Percentiles rank a stretch among this genome's conserved stretches.
Evolutionary conservation across 2,888 invertebrate species (phyloP).

Genomic region (Cyrtodaria siliqua): DNA sequence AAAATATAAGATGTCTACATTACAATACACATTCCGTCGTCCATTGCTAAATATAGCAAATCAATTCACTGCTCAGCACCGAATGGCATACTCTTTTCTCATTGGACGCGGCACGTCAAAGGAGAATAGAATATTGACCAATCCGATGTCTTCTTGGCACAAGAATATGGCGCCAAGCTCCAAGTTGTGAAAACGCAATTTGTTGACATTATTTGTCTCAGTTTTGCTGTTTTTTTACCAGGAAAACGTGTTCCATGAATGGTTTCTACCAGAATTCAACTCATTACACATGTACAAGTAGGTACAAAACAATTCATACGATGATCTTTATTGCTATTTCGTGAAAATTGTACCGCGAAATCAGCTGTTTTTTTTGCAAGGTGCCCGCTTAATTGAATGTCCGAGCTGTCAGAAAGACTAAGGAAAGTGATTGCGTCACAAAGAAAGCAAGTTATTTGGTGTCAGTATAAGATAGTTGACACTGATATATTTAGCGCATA

Average conservation of each 20-base stretch:
- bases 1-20: constrained; percentile 47
- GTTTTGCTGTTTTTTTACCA: not conserved
- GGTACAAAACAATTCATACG: not conserved
- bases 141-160: constrained; percentile 46
- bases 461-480: too few relatives aligned
- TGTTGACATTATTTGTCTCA: constrained; percentile 5
- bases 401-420: constrained; percentile 47
- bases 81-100: constrained; percentile 60
- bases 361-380: constrained; percentile 10
- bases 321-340: too few relatives aligned
- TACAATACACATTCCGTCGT: constrained; percentile 76
- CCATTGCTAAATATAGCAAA: constrained; percentile 79
- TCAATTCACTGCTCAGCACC: constrained; percentile 72
- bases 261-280: too few relatives aligned
- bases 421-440: constrained; percentile 20
- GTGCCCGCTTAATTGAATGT: constrained; percentile 61
- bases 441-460: too few relatives aligned
- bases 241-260: not conserved
- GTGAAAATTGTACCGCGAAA: too few relatives aligned
- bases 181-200: constrained; percentile 35
- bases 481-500: too few relatives aligned
- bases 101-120: constrained; percentile 63
- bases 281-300: not conserved
- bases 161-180: constrained; percentile 71
- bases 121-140: constrained; percentile 45